These are phyloP conservation scores for Nemopilema nomurai DNA, from an alignment of 30 jellyfish, hydroid and myxozoan species.

Conservation along the genomic window DNA sequence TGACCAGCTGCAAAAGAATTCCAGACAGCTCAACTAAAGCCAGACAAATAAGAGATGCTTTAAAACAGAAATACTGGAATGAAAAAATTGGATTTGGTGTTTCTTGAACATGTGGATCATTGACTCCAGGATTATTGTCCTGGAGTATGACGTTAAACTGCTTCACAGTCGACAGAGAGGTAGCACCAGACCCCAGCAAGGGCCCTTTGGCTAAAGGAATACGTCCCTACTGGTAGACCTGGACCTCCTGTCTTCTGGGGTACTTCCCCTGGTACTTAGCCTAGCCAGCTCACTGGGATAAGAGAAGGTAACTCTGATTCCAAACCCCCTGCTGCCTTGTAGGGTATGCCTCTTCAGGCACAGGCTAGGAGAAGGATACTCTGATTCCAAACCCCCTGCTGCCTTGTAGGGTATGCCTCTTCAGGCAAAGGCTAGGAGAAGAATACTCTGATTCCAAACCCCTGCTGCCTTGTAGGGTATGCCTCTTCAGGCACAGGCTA, in stretches of 20 bases:
- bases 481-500: no score
- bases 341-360: background rate
- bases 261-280: background rate
- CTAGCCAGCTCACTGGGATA: background rate
- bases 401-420: no score
- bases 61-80: conserved; percentile 31
- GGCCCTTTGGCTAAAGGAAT: background rate
- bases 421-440: no score
- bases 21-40: conserved; percentile 24
- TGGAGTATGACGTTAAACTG: background rate
- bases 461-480: no score
- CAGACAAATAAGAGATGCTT: conserved; percentile 32
- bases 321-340: background rate
- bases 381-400: background rate
- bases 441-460: no score
- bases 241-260: background rate
- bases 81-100: conserved; percentile 6
- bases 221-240: background rate
- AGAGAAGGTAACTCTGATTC: background rate
- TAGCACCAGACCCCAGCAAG: background rate
- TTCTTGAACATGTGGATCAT: background rate
- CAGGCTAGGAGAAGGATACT: background rate
- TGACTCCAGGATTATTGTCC: no score
- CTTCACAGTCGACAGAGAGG: background rate
- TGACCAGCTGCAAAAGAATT: conserved; percentile 25